Evolutionary conservation across 2,888 invertebrate genomes (phyloP).

Genomic region (Drosophila paracracens): DNA sequence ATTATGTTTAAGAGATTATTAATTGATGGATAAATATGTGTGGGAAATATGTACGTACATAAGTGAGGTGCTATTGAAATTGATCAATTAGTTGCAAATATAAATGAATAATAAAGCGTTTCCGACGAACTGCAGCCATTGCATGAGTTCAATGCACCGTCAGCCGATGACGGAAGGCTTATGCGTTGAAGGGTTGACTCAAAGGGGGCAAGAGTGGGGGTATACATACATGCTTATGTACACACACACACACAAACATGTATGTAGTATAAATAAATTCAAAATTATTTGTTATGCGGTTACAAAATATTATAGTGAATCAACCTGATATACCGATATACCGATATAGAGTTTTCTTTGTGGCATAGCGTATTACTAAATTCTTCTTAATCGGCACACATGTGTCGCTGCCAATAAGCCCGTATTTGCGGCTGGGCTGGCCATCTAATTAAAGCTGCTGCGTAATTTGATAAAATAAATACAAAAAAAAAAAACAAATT

Average conservation of each 20-base stretch:
- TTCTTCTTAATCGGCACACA: conserved; percentile 6
- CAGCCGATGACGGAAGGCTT: too few species aligned
- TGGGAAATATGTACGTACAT: not conserved
- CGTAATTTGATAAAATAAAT: conserved; percentile 46
- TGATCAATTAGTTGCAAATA: not conserved
- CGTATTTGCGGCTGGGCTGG: conserved; percentile 9
- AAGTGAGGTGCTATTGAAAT: not conserved
- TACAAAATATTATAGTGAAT: conserved; percentile 19
- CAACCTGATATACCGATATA: conserved; percentile 17
- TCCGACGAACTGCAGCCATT: not conserved
- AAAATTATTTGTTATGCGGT: conserved; percentile 27
- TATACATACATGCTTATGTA: not conserved
- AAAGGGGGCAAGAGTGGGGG: not conserved
- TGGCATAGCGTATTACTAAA: not conserved
- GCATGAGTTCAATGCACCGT: not conserved
- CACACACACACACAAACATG: not conserved
- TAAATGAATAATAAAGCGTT: conserved; percentile 1
- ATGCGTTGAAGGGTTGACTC: not conserved
- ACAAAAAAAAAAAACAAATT: conserved; percentile 56
- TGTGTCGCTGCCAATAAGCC: not conserved
- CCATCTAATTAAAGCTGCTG: conserved; percentile 42
- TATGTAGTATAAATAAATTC: conserved; percentile 24
- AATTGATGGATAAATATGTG: not conserved
- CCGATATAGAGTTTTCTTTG: conserved; percentile 20
- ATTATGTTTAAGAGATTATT: not conserved